phyloP scores from a whole-genome alignment of 1,140 invertebrate genomes.

The Ceratitis capitata region DNA sequence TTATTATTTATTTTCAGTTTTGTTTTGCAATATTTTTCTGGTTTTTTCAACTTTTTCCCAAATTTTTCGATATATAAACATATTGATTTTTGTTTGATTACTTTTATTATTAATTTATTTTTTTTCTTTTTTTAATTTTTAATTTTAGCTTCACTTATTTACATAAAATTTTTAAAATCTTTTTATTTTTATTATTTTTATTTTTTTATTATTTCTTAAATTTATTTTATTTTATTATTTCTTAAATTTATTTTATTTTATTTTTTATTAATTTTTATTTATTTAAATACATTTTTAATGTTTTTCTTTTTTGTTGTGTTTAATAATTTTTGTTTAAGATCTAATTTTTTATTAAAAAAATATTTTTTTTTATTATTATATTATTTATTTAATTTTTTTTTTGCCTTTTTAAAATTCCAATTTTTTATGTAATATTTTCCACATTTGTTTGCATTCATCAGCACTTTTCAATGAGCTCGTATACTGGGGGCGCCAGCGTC shows the following conservation, averaged over 20 bases:
- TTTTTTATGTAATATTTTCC: slow-evolving; percentile 8
- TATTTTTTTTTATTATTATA: not conserved
- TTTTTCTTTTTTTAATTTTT: too few species aligned
- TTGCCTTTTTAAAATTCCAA: not conserved
- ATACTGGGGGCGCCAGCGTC: not conserved
- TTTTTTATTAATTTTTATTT: not conserved
- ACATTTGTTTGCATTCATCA: not conserved
- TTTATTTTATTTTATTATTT: not conserved
- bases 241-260: not conserved
- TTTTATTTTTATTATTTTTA: not conserved
- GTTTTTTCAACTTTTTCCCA: too few species aligned
- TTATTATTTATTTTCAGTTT: too few species aligned
- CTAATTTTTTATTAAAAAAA: not conserved
- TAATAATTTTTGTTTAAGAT: not conserved
- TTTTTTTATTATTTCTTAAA: not conserved
- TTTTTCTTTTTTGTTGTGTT: too few species aligned
- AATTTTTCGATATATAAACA: too few species aligned
- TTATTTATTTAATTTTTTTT: not conserved
- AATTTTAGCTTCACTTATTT: too few species aligned
- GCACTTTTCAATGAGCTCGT: too few species aligned
- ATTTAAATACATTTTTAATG: too few species aligned
- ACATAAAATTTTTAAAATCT: too few species aligned
- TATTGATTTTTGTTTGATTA: too few species aligned
- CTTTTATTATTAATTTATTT: too few species aligned
- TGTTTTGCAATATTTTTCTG: too few species aligned